These are phyloP conservation scores for Parnassius orleans DNA, from an alignment of 2,888 invertebrate genomes.

Conservation along the genomic window DNA sequence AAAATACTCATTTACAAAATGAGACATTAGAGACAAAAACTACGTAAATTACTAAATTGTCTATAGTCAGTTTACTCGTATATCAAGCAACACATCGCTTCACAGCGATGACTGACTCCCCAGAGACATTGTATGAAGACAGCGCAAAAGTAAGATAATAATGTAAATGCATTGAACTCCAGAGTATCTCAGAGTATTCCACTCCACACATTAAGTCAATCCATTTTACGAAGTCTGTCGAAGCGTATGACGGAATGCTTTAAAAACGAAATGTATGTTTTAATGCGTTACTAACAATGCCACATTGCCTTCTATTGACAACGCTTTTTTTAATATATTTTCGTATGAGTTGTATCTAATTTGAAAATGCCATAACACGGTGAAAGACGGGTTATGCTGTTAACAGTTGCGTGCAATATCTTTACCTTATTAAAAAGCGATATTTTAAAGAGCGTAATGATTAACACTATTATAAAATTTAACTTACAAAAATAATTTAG, in stretches of 20 bases:
- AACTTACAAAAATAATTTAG: too few species aligned
- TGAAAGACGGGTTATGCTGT: too few species aligned
- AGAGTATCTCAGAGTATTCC: conserved; percentile 45
- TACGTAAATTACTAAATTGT: conserved; percentile 13
- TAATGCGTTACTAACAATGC: conserved; percentile 26
- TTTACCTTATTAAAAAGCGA: too few species aligned
- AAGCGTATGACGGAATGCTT: conserved; percentile 46
- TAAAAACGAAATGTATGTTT: conserved; percentile 34
- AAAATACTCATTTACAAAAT: background rate
- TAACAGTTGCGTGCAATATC: too few species aligned
- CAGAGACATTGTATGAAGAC: conserved; percentile 44
- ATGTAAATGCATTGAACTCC: conserved; percentile 53
- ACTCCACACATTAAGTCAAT: conserved; percentile 43
- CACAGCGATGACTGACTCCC: conserved; percentile 39
- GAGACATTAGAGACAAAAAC: background rate
- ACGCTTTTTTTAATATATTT: conserved; percentile 17
- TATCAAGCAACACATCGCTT: conserved; percentile 37
- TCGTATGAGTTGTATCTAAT: too few species aligned
- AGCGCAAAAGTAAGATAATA: conserved; percentile 51
- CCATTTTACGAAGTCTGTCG: conserved; percentile 39
- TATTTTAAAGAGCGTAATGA: too few species aligned
- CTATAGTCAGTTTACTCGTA: conserved; percentile 16
- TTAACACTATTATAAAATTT: too few species aligned
- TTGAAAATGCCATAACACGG: too few species aligned
- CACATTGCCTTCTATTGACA: conserved; percentile 23